phyloP scores from a whole-genome alignment of 2,113 vertebrate genomes.

The Nothoprocta pentlandii region DNA sequence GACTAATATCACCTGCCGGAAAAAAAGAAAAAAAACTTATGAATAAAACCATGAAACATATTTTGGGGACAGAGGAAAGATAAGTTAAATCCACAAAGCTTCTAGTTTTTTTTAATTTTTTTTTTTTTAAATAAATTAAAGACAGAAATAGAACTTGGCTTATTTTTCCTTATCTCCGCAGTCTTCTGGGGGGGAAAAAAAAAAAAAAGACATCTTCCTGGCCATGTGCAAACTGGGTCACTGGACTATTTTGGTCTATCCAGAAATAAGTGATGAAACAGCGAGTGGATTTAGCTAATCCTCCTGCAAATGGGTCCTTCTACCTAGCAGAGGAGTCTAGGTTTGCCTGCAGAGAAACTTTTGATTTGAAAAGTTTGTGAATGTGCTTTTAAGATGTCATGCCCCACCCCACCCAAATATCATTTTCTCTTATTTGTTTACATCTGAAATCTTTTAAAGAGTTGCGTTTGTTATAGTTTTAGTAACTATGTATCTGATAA shows the following conservation, averaged over 20 bases:
- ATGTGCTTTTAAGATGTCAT: not conserved
- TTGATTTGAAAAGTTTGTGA: not conserved
- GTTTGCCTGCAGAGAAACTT: not conserved
- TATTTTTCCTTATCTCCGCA: not conserved
- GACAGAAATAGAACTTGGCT: not conserved
- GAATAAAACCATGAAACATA: not conserved
- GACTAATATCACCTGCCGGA: constrained; percentile 36
- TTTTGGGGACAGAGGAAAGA: not conserved
- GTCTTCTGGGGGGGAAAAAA: not conserved
- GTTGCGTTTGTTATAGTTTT: not conserved
- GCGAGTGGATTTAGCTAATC: not conserved
- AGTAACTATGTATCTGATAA: not conserved
- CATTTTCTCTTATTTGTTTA: not conserved
- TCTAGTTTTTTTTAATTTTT: not conserved
- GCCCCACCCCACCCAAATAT: fast-evolving
- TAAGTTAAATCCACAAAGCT: not conserved
- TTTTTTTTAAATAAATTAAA: not conserved
- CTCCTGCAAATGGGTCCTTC: not conserved
- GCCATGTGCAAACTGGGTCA: not conserved
- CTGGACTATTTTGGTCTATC: not conserved
- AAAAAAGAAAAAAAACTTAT: not conserved
- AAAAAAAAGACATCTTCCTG: not conserved
- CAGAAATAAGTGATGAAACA: not conserved
- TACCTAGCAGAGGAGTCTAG: not conserved
- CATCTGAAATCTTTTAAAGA: not conserved